A percentile compares a stretch with the other conserved stretches of the same genome.
Evolutionary conservation across 1,140 invertebrate species (phyloP).

Genomic region (Dufourea novaeangliae): DNA sequence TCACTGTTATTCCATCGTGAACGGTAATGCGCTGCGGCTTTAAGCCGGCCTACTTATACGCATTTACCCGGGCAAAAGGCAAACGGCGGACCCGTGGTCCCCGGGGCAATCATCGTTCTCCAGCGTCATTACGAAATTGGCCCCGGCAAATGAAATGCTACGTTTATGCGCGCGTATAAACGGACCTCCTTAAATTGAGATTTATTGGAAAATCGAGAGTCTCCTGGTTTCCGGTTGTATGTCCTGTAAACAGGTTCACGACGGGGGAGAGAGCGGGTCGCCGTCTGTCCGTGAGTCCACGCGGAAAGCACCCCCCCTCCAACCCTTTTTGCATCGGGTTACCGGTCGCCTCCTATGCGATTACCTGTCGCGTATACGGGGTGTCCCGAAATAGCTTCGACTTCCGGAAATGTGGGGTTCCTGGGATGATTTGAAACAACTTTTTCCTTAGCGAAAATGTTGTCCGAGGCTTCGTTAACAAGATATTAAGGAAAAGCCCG

Average conservation of each 20-base stretch:
- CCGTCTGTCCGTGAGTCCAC: constrained; percentile 6
- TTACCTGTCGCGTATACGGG: no score
- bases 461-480: no score
- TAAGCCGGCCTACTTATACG: constrained; percentile 76
- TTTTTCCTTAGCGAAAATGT: no score
- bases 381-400: no score
- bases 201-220: constrained; percentile 72
- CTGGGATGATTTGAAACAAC: no score
- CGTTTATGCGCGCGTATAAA: constrained; percentile 50
- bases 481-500: no score
- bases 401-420: no score
- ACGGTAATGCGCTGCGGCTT: constrained; percentile 77
- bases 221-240: constrained; percentile 39
- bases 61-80: constrained; percentile 72
- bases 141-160: constrained; percentile 77
- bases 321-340: constrained; percentile 36
- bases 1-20: constrained; percentile 79
- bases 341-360: constrained; percentile 30
- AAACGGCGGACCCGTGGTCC: constrained; percentile 46
- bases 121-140: constrained; percentile 78
- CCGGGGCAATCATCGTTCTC: constrained; percentile 73
- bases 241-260: constrained; percentile 19
- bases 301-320: no score
- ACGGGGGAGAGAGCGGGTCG: constrained; percentile 6
- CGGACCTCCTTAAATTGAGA: constrained; percentile 65